Conservation (phyloP, 2,888 invertebrate species). For the Branchinecta sandiegonensis region DNA sequence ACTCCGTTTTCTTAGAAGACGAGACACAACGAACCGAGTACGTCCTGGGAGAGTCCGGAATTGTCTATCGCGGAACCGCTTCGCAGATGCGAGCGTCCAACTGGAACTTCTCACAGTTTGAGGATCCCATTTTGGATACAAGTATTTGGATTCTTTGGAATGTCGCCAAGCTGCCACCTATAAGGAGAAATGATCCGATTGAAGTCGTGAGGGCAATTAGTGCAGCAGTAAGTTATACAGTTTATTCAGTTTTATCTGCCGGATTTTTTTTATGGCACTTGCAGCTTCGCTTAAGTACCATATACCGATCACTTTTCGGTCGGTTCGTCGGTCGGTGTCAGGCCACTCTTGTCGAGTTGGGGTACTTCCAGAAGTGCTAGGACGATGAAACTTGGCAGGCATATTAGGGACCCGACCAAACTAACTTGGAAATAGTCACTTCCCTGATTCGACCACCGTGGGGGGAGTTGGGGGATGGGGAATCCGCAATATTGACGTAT, state of each 20-base stretch:
- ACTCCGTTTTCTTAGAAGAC: slow-evolving; percentile 46
- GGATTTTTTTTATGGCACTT: too few species aligned
- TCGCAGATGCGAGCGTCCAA: slow-evolving; percentile 66
- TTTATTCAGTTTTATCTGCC: neutral
- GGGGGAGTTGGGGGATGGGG: too few species aligned
- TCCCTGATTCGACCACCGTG: too few species aligned
- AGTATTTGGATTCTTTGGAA: slow-evolving; percentile 56
- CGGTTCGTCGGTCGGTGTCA: too few species aligned
- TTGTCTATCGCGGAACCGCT: slow-evolving; percentile 79
- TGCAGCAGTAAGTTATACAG: slow-evolving; percentile 49
- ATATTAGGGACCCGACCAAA: too few species aligned
- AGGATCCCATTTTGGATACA: slow-evolving; percentile 63
- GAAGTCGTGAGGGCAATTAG: slow-evolving; percentile 60
- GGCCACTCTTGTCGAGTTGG: too few species aligned
- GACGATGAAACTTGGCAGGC: too few species aligned
- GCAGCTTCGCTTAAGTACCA: too few species aligned
- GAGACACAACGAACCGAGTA: slow-evolving; percentile 65
- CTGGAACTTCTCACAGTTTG: slow-evolving; percentile 86
- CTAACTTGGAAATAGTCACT: too few species aligned
- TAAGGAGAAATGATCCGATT: slow-evolving; percentile 59
- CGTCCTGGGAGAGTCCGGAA: slow-evolving; percentile 67
- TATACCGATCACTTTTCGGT: too few species aligned
- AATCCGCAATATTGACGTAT: too few species aligned
- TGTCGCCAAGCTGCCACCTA: slow-evolving; percentile 46
- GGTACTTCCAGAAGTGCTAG: too few species aligned